Base-by-base conservation (phyloP, 2,113 vertebrate genomes). In the Ia io region DNA sequence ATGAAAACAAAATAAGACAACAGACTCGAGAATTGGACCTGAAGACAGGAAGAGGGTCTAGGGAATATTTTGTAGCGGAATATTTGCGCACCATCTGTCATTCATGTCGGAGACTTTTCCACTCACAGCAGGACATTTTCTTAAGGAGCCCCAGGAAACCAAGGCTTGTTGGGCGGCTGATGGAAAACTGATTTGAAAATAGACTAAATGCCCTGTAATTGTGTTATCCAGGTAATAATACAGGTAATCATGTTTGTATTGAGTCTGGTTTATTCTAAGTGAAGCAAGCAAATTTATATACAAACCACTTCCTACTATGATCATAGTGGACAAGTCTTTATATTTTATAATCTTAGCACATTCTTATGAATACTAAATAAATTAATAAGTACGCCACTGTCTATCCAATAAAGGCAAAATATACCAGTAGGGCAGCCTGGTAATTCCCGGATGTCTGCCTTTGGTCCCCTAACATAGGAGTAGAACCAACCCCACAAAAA, bases 171-270 rank as follows among this genome's bases (percentile, higher is more conserved):
- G 47, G 22, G 32, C 1, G 28, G 18, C 63, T 47, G 22, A 42
- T 14, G 47, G 87, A 91, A 96, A 42, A 49, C 11, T 56, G 1
- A 87, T 76, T 37, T 97, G 79, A 71, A 91, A 88, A 76, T 14
- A 83, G 0, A 70, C n/a, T 42, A 53, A 83, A 30, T 11, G 10
- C 25, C 40, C 67, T 74, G 7, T 47, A 28, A 78, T 4, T 79
- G 28, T 10, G 32, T 71, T 61, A 47, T 22, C 30, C 22, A 42
- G 37, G 17, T 59, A 92, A 42, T 47, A 77, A 82, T 35, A 47
- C 3, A 28, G 9, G 9, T 74, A 59, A 89, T 79, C 35, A 71
- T 22, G 12, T 83, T 49, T 30, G 25, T 40, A 20, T 44, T 51
- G 84, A 79, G 86, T 18, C 23, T 65, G 42, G 47, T 44, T 88